These are phyloP conservation scores for Pimpla rufipes DNA, from an alignment of 2,888 invertebrate species.

Conservation along the genomic window DNA sequence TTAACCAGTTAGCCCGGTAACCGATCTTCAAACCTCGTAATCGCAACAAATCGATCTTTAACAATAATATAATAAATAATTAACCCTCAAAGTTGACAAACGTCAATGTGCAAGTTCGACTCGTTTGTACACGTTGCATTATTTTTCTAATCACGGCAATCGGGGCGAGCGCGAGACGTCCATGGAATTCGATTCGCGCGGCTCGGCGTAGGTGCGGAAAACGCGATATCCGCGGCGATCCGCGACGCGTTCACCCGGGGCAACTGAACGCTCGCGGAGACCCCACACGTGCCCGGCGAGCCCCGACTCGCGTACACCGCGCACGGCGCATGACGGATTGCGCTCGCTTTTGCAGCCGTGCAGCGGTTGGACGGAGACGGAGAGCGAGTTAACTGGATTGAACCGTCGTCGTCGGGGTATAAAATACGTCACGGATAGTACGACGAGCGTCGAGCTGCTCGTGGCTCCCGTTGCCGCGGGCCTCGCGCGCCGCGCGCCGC, in stretches of 20 bases:
- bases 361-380: conserved; percentile 16
- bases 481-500: neutral
- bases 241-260: conserved; percentile 25
- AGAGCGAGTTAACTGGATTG: conserved; percentile 56
- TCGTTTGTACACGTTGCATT: too few species aligned
- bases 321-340: conserved; percentile 52
- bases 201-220: conserved; percentile 32
- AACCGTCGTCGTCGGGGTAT: conserved; percentile 47
- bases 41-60: too few species aligned
- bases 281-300: conserved; percentile 33
- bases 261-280: neutral
- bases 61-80: too few species aligned
- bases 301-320: conserved; percentile 25
- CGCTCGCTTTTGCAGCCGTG: conserved; percentile 59
- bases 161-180: neutral
- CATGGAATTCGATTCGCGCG: conserved; percentile 39
- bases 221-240: conserved; percentile 20
- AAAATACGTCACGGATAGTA: conserved; percentile 56
- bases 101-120: too few species aligned
- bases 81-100: too few species aligned
- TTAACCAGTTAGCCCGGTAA: too few species aligned
- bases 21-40: too few species aligned
- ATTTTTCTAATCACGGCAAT: too few species aligned
- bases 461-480: conserved; percentile 6
- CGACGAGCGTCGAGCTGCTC: conserved; percentile 1